Evolutionary conservation across 1,140 invertebrate species (phyloP), one percentile per base, ranked within the genome.

Genomic region (Drosophila ficusphila): DNA sequence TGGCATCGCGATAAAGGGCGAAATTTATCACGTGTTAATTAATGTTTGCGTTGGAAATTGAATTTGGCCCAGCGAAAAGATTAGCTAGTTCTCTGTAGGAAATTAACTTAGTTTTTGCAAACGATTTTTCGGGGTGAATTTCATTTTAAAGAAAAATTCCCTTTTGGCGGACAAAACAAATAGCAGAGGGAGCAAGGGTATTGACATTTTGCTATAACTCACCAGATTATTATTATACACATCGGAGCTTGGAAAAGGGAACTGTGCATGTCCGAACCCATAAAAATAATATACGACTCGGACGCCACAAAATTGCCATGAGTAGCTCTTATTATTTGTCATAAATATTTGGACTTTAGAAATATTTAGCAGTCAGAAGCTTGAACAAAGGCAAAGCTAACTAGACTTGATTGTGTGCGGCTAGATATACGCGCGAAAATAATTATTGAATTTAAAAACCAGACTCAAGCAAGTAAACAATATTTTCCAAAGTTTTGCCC

Each of bases 11-110:
- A 85, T 86, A 86, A 72, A 39, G 27, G 18, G 19, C 46, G 31
- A 81, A 72, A 79, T 81, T 73, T 81, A 86, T 86, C 81, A 86
- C 82, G 82, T 86, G 82, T 79, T 82, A 86, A 86, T 82, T 82
- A 71, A 88, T 86, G 76, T 79, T 62, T 85, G 42, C 74, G 65
- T 68, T 72, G 57, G 46, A 85, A 85, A 85, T 85, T 85, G 76
- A 85, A 79, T 72, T 62, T 76, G n/a, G n/a, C n/a, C n/a, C n/a
- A n/a, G n/a, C n/a, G n/a, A n/a, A n/a, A n/a, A n/a, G n/a, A n/a
- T n/a, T n/a, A n/a, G n/a, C n/a, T n/a, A n/a, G n/a, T n/a, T n/a
- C n/a, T n/a, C n/a, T n/a, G n/a, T n/a, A n/a, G n/a, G n/a, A n/a
- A n/a, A n/a, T n/a, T n/a, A n/a, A n/a, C n/a, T n/a, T n/a, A n/a